Evolutionary conservation across 2,797 vertebrate species (phyloP).

Genomic region (Siniperca scherzeri): DNA sequence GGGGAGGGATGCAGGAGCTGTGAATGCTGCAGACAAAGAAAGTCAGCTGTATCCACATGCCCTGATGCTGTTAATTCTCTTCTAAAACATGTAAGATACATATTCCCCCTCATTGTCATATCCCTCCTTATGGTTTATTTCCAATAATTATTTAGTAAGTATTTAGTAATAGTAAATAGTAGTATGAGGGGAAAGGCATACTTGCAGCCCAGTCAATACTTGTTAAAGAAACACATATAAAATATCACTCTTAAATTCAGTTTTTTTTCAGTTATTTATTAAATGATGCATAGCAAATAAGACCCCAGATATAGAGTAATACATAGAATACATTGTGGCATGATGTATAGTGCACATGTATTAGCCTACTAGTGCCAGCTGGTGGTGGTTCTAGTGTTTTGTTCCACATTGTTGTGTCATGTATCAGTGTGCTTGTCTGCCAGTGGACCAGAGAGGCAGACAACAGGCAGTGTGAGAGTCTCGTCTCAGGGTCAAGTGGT

Average conservation of each 20-base stretch:
- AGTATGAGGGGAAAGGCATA: background rate
- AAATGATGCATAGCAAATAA: background rate
- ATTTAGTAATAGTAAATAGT: too few species aligned
- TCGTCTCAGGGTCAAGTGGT: constrained; percentile 9
- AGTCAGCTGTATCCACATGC: background rate
- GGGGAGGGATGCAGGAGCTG: constrained; percentile 49
- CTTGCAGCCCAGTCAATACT: background rate
- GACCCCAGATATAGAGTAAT: background rate
- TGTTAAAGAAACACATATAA: background rate
- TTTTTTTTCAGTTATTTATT: background rate
- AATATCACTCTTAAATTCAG: background rate
- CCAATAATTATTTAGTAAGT: background rate
- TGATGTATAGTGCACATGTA: constrained; percentile 5
- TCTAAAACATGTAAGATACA: background rate
- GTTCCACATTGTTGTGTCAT: constrained; percentile 42
- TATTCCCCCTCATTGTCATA: background rate
- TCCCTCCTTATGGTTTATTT: background rate
- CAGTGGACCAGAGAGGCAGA: constrained; percentile 31
- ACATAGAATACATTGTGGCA: background rate
- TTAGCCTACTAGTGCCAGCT: constrained; percentile 56
- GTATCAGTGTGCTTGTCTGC: constrained; percentile 29
- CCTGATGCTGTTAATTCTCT: background rate
- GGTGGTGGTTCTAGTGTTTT: constrained; percentile 49
- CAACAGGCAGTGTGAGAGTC: constrained; percentile 15
- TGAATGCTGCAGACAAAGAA: constrained; percentile 49